Conservation (phyloP, 2,797 vertebrate species). For the Arctocebus calabarensis region DNA sequence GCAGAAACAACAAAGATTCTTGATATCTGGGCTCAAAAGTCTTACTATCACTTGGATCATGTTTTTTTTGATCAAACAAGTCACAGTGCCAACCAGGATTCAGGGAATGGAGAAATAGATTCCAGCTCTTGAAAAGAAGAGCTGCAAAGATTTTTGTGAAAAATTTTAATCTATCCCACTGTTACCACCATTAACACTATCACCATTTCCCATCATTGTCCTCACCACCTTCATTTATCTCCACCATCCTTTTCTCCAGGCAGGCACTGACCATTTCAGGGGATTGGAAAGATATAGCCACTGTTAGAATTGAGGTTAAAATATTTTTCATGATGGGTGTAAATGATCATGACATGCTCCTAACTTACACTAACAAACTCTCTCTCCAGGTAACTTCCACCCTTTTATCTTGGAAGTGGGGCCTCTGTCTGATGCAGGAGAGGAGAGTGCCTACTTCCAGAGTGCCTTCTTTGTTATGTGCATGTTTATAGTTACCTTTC, state of each 20-base stretch:
- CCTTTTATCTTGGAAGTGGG: too few species aligned
- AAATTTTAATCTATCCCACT: not conserved
- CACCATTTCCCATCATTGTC: not conserved
- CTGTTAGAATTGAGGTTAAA: not conserved
- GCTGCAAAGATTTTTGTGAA: not conserved
- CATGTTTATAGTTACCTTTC: not conserved
- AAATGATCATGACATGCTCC: too few species aligned
- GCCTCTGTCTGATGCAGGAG: not conserved
- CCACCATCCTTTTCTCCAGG: not conserved
- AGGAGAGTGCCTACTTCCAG: too few species aligned
- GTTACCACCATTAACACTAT: too few species aligned
- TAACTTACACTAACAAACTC: not conserved
- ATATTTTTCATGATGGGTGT: rapidly evolving
- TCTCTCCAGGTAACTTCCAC: not conserved
- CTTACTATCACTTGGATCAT: not conserved
- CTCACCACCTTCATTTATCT: too few species aligned
- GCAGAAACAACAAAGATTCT: not conserved
- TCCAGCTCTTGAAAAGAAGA: not conserved
- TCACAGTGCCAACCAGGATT: not conserved
- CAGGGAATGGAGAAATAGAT: not conserved
- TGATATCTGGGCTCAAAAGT: not conserved
- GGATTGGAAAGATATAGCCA: not conserved
- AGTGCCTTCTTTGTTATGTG: not conserved
- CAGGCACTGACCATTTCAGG: not conserved
- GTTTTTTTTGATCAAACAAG: not conserved